Evolutionary conservation across 2,888 invertebrate genomes (phyloP), one percentile per base, ranked within the genome.

Genomic region (Apoderus coryli): DNA sequence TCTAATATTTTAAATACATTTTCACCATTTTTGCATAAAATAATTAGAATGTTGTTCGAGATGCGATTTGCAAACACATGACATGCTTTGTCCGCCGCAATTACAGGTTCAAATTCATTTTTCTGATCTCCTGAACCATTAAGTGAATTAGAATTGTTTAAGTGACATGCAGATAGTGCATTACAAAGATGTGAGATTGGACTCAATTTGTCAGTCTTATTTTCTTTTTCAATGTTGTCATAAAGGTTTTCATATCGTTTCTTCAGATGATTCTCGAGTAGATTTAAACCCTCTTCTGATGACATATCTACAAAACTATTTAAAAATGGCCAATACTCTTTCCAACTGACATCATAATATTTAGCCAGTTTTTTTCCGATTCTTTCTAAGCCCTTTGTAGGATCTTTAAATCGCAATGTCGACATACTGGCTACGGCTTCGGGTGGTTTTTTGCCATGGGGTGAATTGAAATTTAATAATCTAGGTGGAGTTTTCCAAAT

Each of bases 271-370:
- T 65, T 64, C 52, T 95, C 90, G 6, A 95, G 56, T 23, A 72
- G 61, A 1, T 57, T 47, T 5, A 93, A 62, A 1, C 92, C 93
- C 32, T 79, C 75, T 0, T 61, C 50, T 0, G 77, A 69, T 0
- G 76, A 59, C 4, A 95, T 63, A 55, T 95, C 80, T 1, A 79
- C 67, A 54, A 82, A 89, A 2, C 70, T 69, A 43, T 79, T 76
- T 9, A 93, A 60, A 53, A 93, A 93, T 4, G 78, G 76, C 93
- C 93, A 95, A 58, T 85, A 85, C 50, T 95, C 93, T 37, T 73
- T 76, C 92, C 92, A 93, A 6, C 71, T 68, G 0, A 85, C 66
- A 31, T 76, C 66, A 53, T 72, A 68, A 53, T 79, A 67, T 38
- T 70, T 69, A 1, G 86, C 84, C 39, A 80, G 53, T 40, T 66